These are phyloP conservation scores for Acyrthosiphon pisum DNA, from an alignment of 1,140 invertebrate species.

Conservation along the genomic window DNA sequence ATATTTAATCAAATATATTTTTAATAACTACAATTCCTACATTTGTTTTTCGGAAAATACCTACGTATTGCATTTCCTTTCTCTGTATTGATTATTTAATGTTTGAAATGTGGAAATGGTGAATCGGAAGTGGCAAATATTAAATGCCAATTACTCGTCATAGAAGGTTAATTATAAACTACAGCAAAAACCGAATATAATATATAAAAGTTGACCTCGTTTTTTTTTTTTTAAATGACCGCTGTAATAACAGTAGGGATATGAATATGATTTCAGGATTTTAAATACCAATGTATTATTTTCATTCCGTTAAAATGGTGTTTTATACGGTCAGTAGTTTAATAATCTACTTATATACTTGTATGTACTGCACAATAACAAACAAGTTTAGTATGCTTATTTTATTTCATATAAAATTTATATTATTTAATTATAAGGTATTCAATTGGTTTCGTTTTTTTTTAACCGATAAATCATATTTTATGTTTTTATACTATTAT, in stretches of 20 bases:
- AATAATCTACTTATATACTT: background rate
- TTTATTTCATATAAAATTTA: too few relatives aligned
- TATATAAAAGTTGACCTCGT: background rate
- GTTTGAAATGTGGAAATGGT: background rate
- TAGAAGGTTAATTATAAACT: slow-evolving; percentile 15
- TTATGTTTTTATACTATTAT: background rate
- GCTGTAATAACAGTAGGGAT: background rate
- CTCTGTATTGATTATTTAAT: background rate
- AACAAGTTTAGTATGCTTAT: background rate
- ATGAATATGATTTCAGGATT: background rate
- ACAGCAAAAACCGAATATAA: background rate
- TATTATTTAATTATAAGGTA: too few relatives aligned
- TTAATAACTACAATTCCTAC: background rate
- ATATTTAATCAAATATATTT: background rate
- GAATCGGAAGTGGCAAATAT: background rate
- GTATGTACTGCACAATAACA: background rate
- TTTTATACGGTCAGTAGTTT: slow-evolving; percentile 12
- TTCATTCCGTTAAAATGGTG: background rate
- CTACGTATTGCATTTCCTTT: background rate
- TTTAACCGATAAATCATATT: too few relatives aligned
- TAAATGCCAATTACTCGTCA: background rate
- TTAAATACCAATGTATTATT: slow-evolving; percentile 23
- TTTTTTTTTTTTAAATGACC: background rate
- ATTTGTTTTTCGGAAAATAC: background rate
- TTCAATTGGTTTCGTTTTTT: too few relatives aligned